Base-by-base conservation (phyloP, 2,888 invertebrate genomes). In the Cryptocephalus moraei region DNA sequence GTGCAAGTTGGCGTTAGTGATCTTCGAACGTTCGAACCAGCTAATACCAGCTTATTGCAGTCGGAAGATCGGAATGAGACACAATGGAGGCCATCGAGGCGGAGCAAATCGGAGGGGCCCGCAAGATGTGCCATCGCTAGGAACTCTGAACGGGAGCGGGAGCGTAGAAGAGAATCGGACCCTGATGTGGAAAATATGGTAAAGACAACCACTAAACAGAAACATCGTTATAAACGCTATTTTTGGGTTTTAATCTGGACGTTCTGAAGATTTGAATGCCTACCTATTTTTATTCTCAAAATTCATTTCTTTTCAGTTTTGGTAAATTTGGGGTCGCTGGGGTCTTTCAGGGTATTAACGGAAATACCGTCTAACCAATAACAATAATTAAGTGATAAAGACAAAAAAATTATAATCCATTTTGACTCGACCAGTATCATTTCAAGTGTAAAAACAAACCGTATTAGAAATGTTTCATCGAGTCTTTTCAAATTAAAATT, bases 71-170 rank as follows among this genome's bases (percentile, higher is more conserved):
- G 84, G 60, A 80, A 74, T 58, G 69, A 69, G 62, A 63, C 65
- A 52, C 64, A 73, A 55, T 76, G 67, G 67, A 75, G 81, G 61
- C 80, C 82, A 60, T 83, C 83, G 55, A 74, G 84, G 53, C 81
- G 86, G 68, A 86, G 85, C 79, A 85, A 84, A 76, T 86, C 86
- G 43, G 86, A 84, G 68, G 86, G 86, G 48, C 86, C 85, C 48
- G 81, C 69, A 61, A 62, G 68, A 56, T 56, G 61, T 46, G 57
- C 46, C 52, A 47, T 47, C 62, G 57, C 57, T 53, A 61, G 59
- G 56, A 61, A 62, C 59, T 62, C 49, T 52, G 55, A 59, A 52
- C 56, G 59, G 61, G 59, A 65, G 58, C 60, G 64, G 63, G 68
- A 69, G 60, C 66, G 66, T 54, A 66, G 70, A 54, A 64, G 70